phyloP scores from a whole-genome alignment of 1,140 invertebrate species.

The Brachionus calyciflorus region DNA sequence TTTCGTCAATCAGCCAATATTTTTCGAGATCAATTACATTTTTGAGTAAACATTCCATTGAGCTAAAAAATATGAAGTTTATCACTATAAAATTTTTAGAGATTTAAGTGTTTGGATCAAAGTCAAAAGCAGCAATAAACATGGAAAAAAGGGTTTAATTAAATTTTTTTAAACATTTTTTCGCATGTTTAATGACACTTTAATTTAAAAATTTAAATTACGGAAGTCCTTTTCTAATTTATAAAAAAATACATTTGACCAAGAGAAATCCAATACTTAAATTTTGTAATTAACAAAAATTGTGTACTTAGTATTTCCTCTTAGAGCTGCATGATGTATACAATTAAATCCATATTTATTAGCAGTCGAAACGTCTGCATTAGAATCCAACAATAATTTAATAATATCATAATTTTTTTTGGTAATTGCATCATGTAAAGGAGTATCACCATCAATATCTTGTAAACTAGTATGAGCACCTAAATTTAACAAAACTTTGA shows the following conservation, averaged over 20 bases:
- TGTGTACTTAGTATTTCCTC: slow-evolving; percentile 78
- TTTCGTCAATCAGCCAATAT: slow-evolving; percentile 83
- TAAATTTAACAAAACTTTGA: slow-evolving; percentile 80
- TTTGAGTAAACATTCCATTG: slow-evolving; percentile 89
- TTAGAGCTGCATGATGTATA: slow-evolving; percentile 88
- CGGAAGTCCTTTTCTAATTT: too few species aligned
- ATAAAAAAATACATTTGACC: too few species aligned
- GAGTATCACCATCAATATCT: slow-evolving; percentile 55
- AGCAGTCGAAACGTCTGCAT: slow-evolving; percentile 75
- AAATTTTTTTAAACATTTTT: too few species aligned
- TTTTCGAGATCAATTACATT: slow-evolving; percentile 77
- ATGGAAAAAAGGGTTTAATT: too few species aligned
- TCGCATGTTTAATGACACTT: too few species aligned
- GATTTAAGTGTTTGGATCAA: too few species aligned
- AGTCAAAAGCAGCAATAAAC: too few species aligned
- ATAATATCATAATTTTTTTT: slow-evolving; percentile 96
- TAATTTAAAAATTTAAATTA: too few species aligned
- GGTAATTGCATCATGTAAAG: slow-evolving; percentile 78
- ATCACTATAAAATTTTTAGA: too few species aligned
- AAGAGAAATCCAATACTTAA: too few species aligned
- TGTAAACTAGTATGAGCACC: slow-evolving; percentile 66
- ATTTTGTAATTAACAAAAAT: too few species aligned
- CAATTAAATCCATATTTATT: slow-evolving; percentile 99
- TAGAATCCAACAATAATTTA: slow-evolving; percentile 79
- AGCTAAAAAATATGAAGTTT: too few species aligned